phyloP scores from a whole-genome alignment of 30 jellyfish, hydroid and myxozoan species.

The Pelagia noctiluca region DNA sequence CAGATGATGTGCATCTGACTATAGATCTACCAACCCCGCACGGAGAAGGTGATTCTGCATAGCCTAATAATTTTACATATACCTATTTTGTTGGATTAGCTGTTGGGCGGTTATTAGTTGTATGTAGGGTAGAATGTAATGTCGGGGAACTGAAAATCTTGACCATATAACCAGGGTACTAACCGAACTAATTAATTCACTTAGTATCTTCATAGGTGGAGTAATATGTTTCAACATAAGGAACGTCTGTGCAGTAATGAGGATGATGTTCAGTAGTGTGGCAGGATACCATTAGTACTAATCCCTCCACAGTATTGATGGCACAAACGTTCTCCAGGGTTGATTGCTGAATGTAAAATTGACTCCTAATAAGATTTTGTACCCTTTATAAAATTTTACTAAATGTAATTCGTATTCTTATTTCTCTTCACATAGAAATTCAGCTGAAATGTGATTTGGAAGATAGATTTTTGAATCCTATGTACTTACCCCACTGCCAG shows the following conservation, averaged over 20 bases:
- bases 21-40: slow-evolving; percentile 30
- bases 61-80: background rate
- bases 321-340: too few species aligned
- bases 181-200: too few species aligned
- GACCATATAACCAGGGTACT: too few species aligned
- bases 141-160: too few species aligned
- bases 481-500: slow-evolving; percentile 19
- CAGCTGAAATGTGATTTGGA: slow-evolving; percentile 62
- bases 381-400: slow-evolving; percentile 2
- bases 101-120: too few species aligned
- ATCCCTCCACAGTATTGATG: too few species aligned
- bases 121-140: too few species aligned
- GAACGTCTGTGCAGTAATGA: too few species aligned
- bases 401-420: background rate
- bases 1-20: slow-evolving; percentile 76
- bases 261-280: too few species aligned
- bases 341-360: background rate
- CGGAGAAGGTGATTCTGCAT: background rate
- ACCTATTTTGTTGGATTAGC: background rate
- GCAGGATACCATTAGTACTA: too few species aligned
- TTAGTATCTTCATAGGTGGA: too few species aligned
- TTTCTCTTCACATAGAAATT: slow-evolving; percentile 19
- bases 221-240: too few species aligned
- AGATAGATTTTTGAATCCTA: slow-evolving; percentile 54
- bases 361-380: background rate